Evolutionary conservation across 2,113 vertebrate species (phyloP).

Genomic region (Ceyx melanurus): DNA sequence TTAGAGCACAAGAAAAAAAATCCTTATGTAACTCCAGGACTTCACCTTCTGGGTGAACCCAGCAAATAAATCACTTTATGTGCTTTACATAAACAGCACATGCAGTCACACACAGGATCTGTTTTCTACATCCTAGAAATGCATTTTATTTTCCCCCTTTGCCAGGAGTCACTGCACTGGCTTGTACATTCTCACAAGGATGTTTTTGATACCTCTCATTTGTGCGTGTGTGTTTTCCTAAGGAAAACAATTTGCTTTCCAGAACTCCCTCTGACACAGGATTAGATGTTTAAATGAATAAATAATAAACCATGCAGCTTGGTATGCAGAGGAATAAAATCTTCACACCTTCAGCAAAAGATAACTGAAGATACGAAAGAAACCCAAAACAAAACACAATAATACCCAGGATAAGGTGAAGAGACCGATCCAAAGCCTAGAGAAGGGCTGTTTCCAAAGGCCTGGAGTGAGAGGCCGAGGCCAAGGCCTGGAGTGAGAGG

Average conservation of each 20-base stretch:
- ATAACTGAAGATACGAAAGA: not conserved
- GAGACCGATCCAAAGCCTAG: not conserved
- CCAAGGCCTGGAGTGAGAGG: too few species aligned
- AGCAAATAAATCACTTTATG: not conserved
- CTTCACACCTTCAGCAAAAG: not conserved
- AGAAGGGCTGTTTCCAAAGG: too few species aligned
- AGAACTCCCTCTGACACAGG: conserved; percentile 4
- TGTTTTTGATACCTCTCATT: not conserved
- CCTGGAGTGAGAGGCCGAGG: too few species aligned
- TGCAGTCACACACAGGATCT: too few species aligned
- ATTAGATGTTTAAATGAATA: not conserved
- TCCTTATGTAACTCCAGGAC: not conserved
- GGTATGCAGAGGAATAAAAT: not conserved
- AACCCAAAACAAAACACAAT: too few species aligned
- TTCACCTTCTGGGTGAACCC: not conserved
- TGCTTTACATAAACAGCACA: not conserved
- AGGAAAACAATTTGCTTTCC: conserved; percentile 26
- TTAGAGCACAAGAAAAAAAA: not conserved
- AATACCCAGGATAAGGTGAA: not conserved
- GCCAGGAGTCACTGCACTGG: not conserved
- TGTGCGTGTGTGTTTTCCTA: not conserved
- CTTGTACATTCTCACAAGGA: not conserved
- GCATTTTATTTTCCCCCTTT: not conserved
- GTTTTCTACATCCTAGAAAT: not conserved
- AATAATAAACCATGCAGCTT: conserved; percentile 22